Conservation (phyloP, 2,113 vertebrate genomes). For the Grammomys surdaster region DNA sequence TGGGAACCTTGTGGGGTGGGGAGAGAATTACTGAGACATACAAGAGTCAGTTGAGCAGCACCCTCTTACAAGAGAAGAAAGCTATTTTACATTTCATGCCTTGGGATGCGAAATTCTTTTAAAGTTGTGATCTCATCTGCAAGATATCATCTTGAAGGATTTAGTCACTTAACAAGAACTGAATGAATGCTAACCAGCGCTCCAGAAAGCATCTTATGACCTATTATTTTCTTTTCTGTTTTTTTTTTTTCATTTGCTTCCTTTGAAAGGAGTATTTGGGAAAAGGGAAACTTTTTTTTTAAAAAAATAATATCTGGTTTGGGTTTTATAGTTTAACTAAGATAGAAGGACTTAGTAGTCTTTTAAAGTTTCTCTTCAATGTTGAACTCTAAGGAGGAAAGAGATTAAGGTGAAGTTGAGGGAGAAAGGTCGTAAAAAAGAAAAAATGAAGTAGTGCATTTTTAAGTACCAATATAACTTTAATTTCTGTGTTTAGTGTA, state of each 20-base stretch:
- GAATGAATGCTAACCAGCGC: not conserved
- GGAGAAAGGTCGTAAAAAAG: constrained; percentile 32
- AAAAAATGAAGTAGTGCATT: constrained; percentile 44
- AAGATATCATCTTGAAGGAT: constrained; percentile 30
- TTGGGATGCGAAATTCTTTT: constrained; percentile 39
- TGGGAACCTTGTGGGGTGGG: not conserved
- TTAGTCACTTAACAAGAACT: constrained; percentile 38
- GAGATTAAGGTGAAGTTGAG: not conserved
- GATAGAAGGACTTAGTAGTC: constrained; percentile 18
- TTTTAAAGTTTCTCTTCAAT: not conserved
- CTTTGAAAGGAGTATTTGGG: constrained; percentile 46
- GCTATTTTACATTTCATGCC: constrained; percentile 30
- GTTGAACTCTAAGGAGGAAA: constrained; percentile 31
- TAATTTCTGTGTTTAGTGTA: not conserved
- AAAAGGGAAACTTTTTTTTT: not conserved
- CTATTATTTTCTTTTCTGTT: constrained; percentile 8
- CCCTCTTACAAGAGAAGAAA: constrained; percentile 31
- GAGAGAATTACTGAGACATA: constrained; percentile 14
- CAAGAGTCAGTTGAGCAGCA: not conserved
- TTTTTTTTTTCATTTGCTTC: not conserved
- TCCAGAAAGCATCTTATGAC: not conserved
- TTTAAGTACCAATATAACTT: constrained; percentile 5
- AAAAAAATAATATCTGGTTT: constrained; percentile 55
- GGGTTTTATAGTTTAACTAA: constrained; percentile 16
- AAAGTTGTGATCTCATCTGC: constrained; percentile 1